Conservation (phyloP, 2,888 invertebrate species). For the Harmothoe impar region DNA sequence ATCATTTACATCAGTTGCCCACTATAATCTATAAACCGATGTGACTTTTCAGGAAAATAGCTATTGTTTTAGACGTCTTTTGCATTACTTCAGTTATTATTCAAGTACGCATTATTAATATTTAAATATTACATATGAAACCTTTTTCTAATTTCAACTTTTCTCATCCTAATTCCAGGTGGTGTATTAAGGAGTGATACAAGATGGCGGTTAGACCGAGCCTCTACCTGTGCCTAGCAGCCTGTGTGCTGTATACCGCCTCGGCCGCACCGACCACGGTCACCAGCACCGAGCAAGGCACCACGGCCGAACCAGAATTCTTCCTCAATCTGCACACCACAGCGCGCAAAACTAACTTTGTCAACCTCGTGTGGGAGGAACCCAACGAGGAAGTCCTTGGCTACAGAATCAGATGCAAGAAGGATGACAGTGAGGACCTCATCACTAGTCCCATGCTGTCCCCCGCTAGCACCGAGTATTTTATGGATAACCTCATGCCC, state of each 20-base stretch:
- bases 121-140: too few relatives aligned
- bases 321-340: background rate
- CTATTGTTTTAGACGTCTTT: too few relatives aligned
- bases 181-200: background rate
- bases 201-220: background rate
- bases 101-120: too few relatives aligned
- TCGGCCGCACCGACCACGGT: background rate
- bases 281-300: background rate
- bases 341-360: background rate
- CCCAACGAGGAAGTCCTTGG: background rate
- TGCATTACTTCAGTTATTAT: too few relatives aligned
- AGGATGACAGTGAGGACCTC: conserved; percentile 39
- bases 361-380: conserved; percentile 34
- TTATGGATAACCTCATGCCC: conserved; percentile 54
- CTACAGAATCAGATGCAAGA: background rate
- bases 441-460: conserved; percentile 19
- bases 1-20: too few relatives aligned
- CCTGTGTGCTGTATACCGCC: background rate
- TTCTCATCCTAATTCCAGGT: background rate
- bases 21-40: too few relatives aligned
- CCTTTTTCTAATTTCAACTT: too few relatives aligned
- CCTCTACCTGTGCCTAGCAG: background rate
- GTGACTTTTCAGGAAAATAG: too few relatives aligned
- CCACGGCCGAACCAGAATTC: background rate
- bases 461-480: conserved; percentile 5